These are phyloP conservation scores for Procambarus clarkii DNA, from an alignment of 1,140 invertebrate species.

Conservation along the genomic window DNA sequence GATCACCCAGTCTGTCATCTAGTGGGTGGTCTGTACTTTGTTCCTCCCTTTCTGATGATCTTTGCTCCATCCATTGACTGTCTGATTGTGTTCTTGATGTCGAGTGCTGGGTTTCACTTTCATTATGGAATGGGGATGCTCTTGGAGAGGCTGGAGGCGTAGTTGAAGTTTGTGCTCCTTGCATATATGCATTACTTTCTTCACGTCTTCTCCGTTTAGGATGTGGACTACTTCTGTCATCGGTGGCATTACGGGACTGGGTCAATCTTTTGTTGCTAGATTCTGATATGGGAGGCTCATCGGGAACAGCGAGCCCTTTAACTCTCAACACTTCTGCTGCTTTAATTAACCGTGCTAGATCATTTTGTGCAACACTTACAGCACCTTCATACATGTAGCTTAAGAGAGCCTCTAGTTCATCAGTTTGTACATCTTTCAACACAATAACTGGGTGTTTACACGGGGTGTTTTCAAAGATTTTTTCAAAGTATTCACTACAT, in stretches of 20 bases:
- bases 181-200: constrained; percentile 1
- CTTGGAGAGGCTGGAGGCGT: constrained; percentile 41
- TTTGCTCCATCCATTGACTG: constrained; percentile 42
- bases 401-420: constrained; percentile 89
- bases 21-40: constrained; percentile 10
- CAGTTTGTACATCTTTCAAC: constrained; percentile 89
- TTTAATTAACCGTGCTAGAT: constrained; percentile 86
- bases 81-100: constrained; percentile 29
- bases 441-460: constrained; percentile 94
- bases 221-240: constrained; percentile 51
- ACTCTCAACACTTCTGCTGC: constrained; percentile 88
- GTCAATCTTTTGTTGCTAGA: not conserved
- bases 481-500: constrained; percentile 83
- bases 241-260: constrained; percentile 19
- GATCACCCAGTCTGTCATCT: constrained; percentile 52
- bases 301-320: constrained; percentile 80
- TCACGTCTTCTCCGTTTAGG: constrained; percentile 51
- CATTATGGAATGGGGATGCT: constrained; percentile 25
- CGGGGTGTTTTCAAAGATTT: constrained; percentile 81
- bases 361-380: constrained; percentile 90
- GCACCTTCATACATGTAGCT: constrained; percentile 95
- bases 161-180: constrained; percentile 15
- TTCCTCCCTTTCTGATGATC: constrained; percentile 15
- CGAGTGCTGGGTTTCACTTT: constrained; percentile 15
- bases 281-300: constrained; percentile 59